These are phyloP conservation scores for Chrysotoxum bicinctum DNA, from an alignment of 2,888 invertebrate genomes.

Conservation along the genomic window DNA sequence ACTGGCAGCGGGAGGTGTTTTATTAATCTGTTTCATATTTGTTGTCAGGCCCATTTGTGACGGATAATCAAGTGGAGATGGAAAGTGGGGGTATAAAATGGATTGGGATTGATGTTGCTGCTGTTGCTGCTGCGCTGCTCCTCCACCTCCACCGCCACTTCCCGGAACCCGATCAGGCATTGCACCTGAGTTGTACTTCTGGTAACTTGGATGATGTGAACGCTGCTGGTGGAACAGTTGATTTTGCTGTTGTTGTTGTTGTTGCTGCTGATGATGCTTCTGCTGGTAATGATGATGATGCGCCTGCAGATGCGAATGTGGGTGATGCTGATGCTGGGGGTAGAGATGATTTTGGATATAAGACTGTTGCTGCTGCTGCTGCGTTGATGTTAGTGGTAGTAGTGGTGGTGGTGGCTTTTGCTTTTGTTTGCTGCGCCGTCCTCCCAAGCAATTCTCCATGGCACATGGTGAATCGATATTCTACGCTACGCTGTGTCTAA, in stretches of 20 bases:
- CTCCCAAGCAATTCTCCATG: conserved; percentile 81
- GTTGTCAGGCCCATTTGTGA: conserved; percentile 73
- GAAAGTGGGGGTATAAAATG: conserved; percentile 85
- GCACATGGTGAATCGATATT: conserved; percentile 79
- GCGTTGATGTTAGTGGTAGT: conserved; percentile 74
- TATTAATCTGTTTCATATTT: conserved; percentile 73
- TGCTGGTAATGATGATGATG: conserved; percentile 72
- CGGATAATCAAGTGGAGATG: conserved; percentile 88
- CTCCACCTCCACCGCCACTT: conserved; percentile 51
- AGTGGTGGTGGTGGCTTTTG: conserved; percentile 75
- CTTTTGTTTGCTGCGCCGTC: conserved; percentile 79
- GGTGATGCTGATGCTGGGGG: conserved; percentile 74
- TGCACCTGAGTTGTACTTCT: conserved; percentile 61
- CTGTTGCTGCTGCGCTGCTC: conserved; percentile 63
- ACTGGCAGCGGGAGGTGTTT: conserved; percentile 59
- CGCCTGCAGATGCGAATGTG: conserved; percentile 73
- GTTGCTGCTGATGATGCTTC: conserved; percentile 67
- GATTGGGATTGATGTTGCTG: conserved; percentile 70
- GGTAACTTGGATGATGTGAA: conserved; percentile 68
- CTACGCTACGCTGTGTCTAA: conserved; percentile 69
- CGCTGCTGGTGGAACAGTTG: conserved; percentile 64
- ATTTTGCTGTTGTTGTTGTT: conserved; percentile 60
- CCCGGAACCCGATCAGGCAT: conserved; percentile 70
- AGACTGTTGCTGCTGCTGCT: conserved; percentile 74
- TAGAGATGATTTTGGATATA: conserved; percentile 74